Percentiles rank a stretch among this genome's conserved stretches.
phyloP scores from a whole-genome alignment of 2,888 invertebrate genomes.

The Ypsolopha sequella region DNA sequence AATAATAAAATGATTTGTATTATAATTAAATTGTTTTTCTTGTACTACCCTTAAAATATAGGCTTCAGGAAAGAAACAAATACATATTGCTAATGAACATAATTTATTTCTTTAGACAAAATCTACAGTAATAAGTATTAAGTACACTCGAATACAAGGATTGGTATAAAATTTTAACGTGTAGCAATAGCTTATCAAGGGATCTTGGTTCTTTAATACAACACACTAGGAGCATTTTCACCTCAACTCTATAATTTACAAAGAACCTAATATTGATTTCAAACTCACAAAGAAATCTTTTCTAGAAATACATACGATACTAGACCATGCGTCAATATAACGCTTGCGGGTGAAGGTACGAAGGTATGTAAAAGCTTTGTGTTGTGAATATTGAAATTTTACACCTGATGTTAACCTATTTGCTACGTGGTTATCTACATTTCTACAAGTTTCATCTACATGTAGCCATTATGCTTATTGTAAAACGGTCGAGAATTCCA shows the following conservation, averaged over 20 bases:
- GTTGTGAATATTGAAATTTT: not conserved
- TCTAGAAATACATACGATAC: not conserved
- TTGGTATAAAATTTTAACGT: slow-evolving; percentile 68
- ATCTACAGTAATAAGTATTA: slow-evolving; percentile 66
- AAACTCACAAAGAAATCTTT: not conserved
- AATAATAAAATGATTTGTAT: slow-evolving; percentile 80
- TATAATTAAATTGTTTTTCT: slow-evolving; percentile 55
- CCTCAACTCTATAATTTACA: not conserved
- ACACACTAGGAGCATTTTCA: slow-evolving; percentile 38
- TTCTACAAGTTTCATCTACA: slow-evolving; percentile 36
- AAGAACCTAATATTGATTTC: not conserved
- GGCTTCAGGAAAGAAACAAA: slow-evolving; percentile 18
- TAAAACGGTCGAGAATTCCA: not conserved
- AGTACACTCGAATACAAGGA: slow-evolving; percentile 69
- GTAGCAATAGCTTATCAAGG: slow-evolving; percentile 57
- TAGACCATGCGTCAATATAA: not conserved
- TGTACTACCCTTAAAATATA: slow-evolving; percentile 1
- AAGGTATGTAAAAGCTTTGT: not conserved
- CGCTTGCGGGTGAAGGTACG: not conserved
- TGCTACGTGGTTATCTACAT: slow-evolving; percentile 61
- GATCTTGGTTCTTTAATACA: slow-evolving; percentile 57
- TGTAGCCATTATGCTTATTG: not conserved
- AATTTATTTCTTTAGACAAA: slow-evolving; percentile 66
- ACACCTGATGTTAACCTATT: slow-evolving; percentile 2
- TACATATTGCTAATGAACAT: slow-evolving; percentile 56